Evolutionary conservation across 2,113 vertebrate genomes (phyloP), one percentile per base, ranked within the genome.

Genomic region (Scortum barcoo): DNA sequence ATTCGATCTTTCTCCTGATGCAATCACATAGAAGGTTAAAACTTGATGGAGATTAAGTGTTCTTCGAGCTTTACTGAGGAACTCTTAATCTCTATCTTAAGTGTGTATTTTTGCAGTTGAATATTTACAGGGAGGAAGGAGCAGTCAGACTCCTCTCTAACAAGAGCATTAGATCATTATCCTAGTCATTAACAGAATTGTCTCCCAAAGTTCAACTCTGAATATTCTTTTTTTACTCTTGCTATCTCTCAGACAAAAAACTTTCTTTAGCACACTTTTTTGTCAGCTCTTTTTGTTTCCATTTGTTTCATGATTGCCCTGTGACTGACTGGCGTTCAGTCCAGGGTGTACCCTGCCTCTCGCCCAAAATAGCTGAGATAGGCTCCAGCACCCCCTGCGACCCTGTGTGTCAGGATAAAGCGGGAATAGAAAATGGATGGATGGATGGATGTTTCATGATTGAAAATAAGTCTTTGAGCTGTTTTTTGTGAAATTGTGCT

Each of bases 181-280:
- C 33, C 30, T 40, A n/a, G n/a, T 83, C 65, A 83, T 83, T 82
- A 86, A 65, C 58, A 73, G 33, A 68, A 71, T 44, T 84, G 71
- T 72, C 46, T 68, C 28, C n/a, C 79, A n/a, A 79, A 70, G 81
- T 86, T 76, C 61, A 63, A 44, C 42, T 44, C 42, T 44, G 13
- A 44, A 16, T 44, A 44, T 16, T 44, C 42, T 40, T 10, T 40
- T 40, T n/a, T n/a, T n/a, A n/a, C n/a, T n/a, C n/a, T n/a, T 40
- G 40, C 40, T n/a, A n/a, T 44, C 13, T 16, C 1, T 44, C 12
- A 44, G 14, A 14, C 12, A 14, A 12, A 44, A 44, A 44, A 44
- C 42, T 13, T 14, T 67, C 22, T 57, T 17, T 16, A 17, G 22
- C 1, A 51, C n/a, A n/a, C n/a, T n/a, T n/a, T 58, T 26, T n/a